Evolutionary conservation across 2,113 vertebrate genomes (phyloP).

Genomic region (Centropristis striata): DNA sequence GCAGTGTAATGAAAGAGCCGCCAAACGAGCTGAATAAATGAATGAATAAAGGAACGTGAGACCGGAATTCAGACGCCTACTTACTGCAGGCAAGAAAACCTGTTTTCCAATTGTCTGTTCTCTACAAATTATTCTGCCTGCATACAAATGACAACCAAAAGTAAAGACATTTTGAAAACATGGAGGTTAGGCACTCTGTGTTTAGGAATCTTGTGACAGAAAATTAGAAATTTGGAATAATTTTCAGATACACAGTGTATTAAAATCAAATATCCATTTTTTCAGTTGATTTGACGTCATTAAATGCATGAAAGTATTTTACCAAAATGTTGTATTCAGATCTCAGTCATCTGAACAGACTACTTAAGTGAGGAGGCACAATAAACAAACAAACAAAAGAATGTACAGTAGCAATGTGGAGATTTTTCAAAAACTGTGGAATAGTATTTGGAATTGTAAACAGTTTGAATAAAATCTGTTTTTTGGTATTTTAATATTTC

Average conservation of each 20-base stretch:
- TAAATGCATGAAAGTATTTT: slow-evolving; percentile 44
- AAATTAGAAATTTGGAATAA: slow-evolving; percentile 48
- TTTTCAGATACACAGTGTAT: slow-evolving; percentile 25
- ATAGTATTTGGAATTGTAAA: slow-evolving; percentile 32
- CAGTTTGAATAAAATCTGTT: slow-evolving; percentile 37
- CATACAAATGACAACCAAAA: slow-evolving; percentile 81
- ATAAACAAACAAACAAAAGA: slow-evolving; percentile 55
- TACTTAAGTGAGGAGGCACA: slow-evolving; percentile 53
- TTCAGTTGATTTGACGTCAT: slow-evolving; percentile 60
- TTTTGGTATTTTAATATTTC: slow-evolving; percentile 38
- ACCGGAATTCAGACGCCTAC: slow-evolving; percentile 83
- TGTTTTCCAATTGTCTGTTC: slow-evolving; percentile 83
- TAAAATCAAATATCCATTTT: slow-evolving; percentile 54
- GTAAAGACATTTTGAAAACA: slow-evolving; percentile 65
- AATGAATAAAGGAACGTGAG: slow-evolving; percentile 86
- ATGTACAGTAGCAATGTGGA: slow-evolving; percentile 43
- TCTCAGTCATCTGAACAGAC: slow-evolving; percentile 51
- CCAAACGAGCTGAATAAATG: slow-evolving; percentile 87
- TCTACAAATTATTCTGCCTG: slow-evolving; percentile 81
- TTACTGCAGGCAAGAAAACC: slow-evolving; percentile 82
- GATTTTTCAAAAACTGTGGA: slow-evolving; percentile 19
- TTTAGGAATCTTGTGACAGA: slow-evolving; percentile 50
- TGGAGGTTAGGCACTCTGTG: slow-evolving; percentile 59
- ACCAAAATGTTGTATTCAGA: slow-evolving; percentile 47
- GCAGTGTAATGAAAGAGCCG: slow-evolving; percentile 86